Base-by-base conservation (phyloP, 2,888 invertebrate genomes). In the Callyntrura sp. region DNA sequence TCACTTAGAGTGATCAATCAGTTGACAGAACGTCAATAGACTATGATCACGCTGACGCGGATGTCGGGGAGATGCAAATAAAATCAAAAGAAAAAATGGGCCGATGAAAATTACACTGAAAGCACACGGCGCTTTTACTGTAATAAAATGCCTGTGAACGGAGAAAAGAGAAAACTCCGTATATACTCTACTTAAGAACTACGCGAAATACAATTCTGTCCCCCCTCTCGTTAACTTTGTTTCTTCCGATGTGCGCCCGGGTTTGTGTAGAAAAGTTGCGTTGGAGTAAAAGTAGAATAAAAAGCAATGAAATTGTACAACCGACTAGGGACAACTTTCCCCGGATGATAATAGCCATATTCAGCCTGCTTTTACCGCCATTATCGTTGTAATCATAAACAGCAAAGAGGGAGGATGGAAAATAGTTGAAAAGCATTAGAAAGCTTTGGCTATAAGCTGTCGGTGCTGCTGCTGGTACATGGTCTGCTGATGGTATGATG, bases 271-370 rank as follows among this genome's bases (percentile, higher is more conserved):
- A 73, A n/a, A 73, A 68, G 68, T 28, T 55, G 14, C 12, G 51
- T n/a, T n/a, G n/a, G n/a, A 25, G 76, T 28, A 55, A 78, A 70
- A 70, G 73, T 48, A 12, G 43, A 20, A 73, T 68, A 76, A 78
- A 25, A n/a, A 35, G 73, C 85, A 85, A 85, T 85, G 85, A 85
- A 85, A 85, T 73, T 45, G 57, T 23, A 85, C 57, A 43, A 73
- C 73, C 85, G 17, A 57, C 85, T 55, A 12, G 85, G 85, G 85
- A 85, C 85, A 73, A 20, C 45, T 81, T 81, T 81, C 81, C 81
- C 81, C 12, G 25, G 62, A 81, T 62, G 81, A 60, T 81, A 81
- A 81, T 81, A 43, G 81, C n/a, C 43, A 55, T 60, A 57, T 81
- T 20, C 78, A 57, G 78, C 78, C 51, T n/a, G 78, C 28, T 17